Base-by-base conservation (phyloP, 2,113 vertebrate species). In the Paradisaea rubra region DNA sequence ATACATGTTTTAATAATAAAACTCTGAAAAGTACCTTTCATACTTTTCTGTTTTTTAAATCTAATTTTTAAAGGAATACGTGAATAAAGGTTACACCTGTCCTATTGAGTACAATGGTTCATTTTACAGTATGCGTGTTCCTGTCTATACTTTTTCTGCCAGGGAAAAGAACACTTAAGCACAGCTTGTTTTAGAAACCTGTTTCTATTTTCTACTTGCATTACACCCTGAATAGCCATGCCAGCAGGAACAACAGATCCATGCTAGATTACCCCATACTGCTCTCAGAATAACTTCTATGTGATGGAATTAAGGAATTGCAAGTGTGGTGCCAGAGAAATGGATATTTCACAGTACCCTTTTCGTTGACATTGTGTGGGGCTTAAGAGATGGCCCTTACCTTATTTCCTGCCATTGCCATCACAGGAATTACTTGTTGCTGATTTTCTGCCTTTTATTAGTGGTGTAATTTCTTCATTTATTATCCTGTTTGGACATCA, bases 141-240 rank as follows among this genome's bases (percentile, higher is more conserved):
- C 16, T 81, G 14, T 81, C 54, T 50, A 3, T 49, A 39, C 6
- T 54, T 91, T 63, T 80, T 50, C 60, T 81, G 56, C 47, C 60
- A 24, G 57, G 81, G 83, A 78, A 92, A 50, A 63, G 82, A 90
- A 74, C 71, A 63, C 47, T 90, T 83, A 88, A 90, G 64, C 72
- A 68, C 31, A 57, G 61, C 87, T 95, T 76, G 33, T 59, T 96
- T 91, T 94, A 84, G 91, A 88, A 88, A 57, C 64, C 64, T 49
- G 60, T 66, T 94, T 90, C 86, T 92, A 27, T 94, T 96, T 94
- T 94, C 52, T 92, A 2, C 88, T 86, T 81, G 39, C 57, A 37
- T 86, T 86, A 12, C 47, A 74, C 17, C 13, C 80, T 74, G 76
- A 88, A 37, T 35, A 93, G 63, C 57, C 79, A 6, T 88, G 86